A percentile compares a stretch with the other conserved stretches of the same genome.
Conservation (phyloP, 2,113 vertebrate species). For the Elachura formosa region DNA sequence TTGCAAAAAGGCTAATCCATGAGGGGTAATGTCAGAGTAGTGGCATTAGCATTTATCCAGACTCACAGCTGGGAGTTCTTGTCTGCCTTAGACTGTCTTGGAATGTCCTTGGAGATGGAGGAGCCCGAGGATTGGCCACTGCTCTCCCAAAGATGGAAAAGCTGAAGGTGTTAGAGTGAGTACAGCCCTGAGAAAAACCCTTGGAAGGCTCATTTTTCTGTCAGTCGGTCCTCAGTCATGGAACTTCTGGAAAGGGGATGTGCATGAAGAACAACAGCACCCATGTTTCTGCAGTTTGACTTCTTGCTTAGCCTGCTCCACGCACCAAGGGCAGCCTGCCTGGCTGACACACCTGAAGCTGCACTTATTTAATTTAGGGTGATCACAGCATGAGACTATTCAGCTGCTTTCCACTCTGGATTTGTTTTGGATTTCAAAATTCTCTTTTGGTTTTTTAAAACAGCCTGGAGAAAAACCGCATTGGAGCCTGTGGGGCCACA, state of each 20-base stretch:
- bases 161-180: slow-evolving; percentile 83
- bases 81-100: slow-evolving; percentile 79
- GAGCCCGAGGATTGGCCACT: slow-evolving; percentile 69
- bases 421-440: background rate
- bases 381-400: background rate
- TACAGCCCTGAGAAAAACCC: background rate
- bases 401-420: background rate
- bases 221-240: accelerated
- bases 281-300: background rate
- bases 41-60: background rate
- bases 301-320: background rate
- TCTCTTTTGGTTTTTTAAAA: background rate
- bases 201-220: background rate
- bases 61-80: background rate
- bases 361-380: background rate
- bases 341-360: background rate
- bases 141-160: slow-evolving; percentile 73
- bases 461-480: slow-evolving; percentile 85
- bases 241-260: background rate
- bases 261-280: background rate
- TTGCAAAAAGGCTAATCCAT: background rate
- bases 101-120: slow-evolving; percentile 82
- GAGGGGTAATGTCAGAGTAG: background rate
- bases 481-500: slow-evolving; percentile 71
- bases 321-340: background rate